Percentiles rank a stretch among this genome's conserved stretches.
phyloP scores from a whole-genome alignment of 2,113 vertebrate species.

The Phalacrocorax pelagicus region DNA sequence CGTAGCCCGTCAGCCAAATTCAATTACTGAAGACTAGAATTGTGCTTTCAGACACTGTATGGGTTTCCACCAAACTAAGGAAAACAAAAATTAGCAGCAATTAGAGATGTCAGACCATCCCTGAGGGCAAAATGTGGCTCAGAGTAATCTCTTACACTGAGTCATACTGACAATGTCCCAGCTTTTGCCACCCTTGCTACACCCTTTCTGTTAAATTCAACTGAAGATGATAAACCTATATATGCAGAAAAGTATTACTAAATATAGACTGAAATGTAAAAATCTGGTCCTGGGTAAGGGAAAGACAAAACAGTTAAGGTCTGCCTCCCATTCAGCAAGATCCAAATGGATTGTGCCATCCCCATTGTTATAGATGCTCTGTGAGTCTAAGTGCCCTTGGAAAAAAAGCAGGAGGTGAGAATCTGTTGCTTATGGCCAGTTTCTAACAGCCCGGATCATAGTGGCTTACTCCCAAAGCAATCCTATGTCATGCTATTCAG shows the following conservation, averaged over 20 bases:
- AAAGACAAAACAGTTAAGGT: neutral
- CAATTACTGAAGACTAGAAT: neutral
- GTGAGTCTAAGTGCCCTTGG: neutral
- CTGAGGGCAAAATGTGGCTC: neutral
- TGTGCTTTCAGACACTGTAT: neutral
- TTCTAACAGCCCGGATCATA: neutral
- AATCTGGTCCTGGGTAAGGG: neutral
- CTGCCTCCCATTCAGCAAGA: neutral
- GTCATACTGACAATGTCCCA: neutral
- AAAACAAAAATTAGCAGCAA: neutral
- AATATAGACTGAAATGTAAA: neutral
- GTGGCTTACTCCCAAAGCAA: neutral
- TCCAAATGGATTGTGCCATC: neutral
- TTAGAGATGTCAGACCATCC: neutral
- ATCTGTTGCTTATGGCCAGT: neutral
- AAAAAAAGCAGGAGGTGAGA: neutral
- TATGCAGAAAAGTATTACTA: neutral
- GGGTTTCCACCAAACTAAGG: neutral
- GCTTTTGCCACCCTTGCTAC: neutral
- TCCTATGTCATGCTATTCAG: neutral
- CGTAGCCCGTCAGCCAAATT: neutral
- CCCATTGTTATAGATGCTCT: neutral
- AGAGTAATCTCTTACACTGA: neutral
- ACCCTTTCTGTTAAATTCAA: neutral
- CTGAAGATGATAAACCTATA: neutral